Evolutionary conservation across 1,140 invertebrate species (phyloP).

Genomic region (Calosoma granatense): DNA sequence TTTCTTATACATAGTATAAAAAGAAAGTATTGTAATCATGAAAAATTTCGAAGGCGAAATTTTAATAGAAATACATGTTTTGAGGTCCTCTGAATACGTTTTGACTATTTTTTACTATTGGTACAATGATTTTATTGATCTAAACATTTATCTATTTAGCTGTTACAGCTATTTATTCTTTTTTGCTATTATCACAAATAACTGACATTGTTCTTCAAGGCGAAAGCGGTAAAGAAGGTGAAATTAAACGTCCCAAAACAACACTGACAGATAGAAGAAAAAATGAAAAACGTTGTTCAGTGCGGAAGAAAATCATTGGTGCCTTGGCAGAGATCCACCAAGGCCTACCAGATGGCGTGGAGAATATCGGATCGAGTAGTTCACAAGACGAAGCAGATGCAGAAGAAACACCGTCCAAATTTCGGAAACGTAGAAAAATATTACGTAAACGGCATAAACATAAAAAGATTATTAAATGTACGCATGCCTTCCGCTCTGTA

Average conservation of each 20-base stretch:
- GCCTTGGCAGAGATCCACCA: conserved; percentile 18
- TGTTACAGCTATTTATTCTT: too few relatives aligned
- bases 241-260: conserved; percentile 6
- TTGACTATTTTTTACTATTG: too few relatives aligned
- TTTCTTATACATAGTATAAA: too few relatives aligned
- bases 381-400: conserved; percentile 31
- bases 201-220: background rate
- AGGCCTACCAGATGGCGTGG: conserved; percentile 25
- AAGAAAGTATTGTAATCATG: too few relatives aligned
- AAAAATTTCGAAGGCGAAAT: too few relatives aligned
- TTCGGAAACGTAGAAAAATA: conserved; percentile 30
- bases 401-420: conserved; percentile 25
- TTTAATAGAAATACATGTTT: too few relatives aligned
- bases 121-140: too few relatives aligned
- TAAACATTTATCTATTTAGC: too few relatives aligned
- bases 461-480: conserved; percentile 12
- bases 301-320: conserved; percentile 24
- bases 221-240: conserved; percentile 11
- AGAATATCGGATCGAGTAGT: conserved; percentile 27
- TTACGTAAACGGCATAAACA: conserved; percentile 26
- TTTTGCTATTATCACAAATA: too few relatives aligned
- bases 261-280: background rate
- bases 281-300: conserved; percentile 13
- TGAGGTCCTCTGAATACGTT: too few relatives aligned
- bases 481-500: background rate